Percentiles rank a stretch among this genome's conserved stretches.
Evolutionary conservation across 2,888 invertebrate species (phyloP).

Genomic region (Epinotia ramella): DNA sequence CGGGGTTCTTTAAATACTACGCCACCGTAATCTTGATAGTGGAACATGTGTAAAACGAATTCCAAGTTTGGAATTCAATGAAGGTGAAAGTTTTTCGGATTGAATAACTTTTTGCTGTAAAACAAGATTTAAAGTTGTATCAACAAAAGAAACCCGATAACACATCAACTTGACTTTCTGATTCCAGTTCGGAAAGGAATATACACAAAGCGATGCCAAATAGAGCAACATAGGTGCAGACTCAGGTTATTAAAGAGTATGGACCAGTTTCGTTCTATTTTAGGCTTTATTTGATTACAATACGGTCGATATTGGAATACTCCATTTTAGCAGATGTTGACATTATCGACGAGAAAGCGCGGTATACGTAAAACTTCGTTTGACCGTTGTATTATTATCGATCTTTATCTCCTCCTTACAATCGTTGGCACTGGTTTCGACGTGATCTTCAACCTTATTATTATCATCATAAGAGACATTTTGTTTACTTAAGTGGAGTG

Average conservation of each 20-base stretch:
- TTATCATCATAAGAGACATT: constrained; percentile 13
- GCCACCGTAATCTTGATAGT: constrained; percentile 23
- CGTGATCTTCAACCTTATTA: constrained; percentile 24
- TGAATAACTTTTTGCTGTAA: constrained; percentile 42
- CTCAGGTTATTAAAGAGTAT: constrained; percentile 31
- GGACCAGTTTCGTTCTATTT: background rate
- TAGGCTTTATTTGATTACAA: background rate
- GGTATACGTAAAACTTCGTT: constrained; percentile 46
- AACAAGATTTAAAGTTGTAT: constrained; percentile 41
- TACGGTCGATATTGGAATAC: constrained; percentile 10
- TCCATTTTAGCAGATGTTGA: constrained; percentile 32
- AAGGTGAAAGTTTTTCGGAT: constrained; percentile 59
- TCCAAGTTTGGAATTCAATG: constrained; percentile 57
- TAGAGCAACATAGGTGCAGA: constrained; percentile 40
- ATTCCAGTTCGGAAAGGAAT: constrained; percentile 27
- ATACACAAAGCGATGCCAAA: constrained; percentile 34
- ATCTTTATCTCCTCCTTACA: constrained; percentile 60
- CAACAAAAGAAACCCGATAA: constrained; percentile 41
- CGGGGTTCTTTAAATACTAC: constrained; percentile 8
- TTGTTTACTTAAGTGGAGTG: constrained; percentile 4
- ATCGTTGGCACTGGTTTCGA: constrained; percentile 8
- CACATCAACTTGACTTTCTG: constrained; percentile 39
- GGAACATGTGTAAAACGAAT: constrained; percentile 38
- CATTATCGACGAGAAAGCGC: constrained; percentile 32
- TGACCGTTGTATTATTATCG: constrained; percentile 66